Evolutionary conservation across 2,113 vertebrate genomes (phyloP).

Genomic region (Cygnus buccinator): DNA sequence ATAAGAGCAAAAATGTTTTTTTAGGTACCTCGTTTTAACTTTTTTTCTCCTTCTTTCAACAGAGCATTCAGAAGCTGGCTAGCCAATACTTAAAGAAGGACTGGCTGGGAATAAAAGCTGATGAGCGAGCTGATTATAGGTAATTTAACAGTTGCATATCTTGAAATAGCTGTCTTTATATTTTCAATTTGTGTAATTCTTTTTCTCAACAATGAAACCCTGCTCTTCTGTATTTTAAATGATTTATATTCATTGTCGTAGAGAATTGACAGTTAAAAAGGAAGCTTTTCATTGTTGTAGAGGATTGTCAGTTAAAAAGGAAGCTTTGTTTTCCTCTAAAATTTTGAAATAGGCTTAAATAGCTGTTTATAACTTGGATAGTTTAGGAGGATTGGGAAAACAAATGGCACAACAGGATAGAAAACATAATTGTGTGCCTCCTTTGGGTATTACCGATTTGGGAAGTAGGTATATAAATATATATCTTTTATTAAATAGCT

Average conservation of each 20-base stretch:
- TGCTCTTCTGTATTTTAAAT: background rate
- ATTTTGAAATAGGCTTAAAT: background rate
- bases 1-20: background rate
- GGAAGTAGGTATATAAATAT: background rate
- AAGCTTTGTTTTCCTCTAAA: background rate
- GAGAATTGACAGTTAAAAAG: background rate
- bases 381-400: background rate
- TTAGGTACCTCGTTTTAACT: background rate
- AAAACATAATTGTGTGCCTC: background rate
- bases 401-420: background rate
- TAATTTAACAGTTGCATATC: slow-evolving; percentile 64
- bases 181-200: background rate
- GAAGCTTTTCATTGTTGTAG: background rate
- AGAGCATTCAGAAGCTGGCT: slow-evolving; percentile 97
- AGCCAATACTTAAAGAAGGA: slow-evolving; percentile 97
- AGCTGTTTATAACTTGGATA: background rate
- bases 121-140: slow-evolving; percentile 95
- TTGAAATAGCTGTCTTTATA: background rate
- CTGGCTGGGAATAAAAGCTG: slow-evolving; percentile 92
- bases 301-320: background rate
- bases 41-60: slow-evolving; percentile 15
- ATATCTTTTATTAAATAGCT: background rate
- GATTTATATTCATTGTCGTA: background rate
- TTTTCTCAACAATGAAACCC: background rate
- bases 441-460: background rate